phyloP scores from a whole-genome alignment of 2,888 invertebrate genomes.

The Monoplex corrugatus region DNA sequence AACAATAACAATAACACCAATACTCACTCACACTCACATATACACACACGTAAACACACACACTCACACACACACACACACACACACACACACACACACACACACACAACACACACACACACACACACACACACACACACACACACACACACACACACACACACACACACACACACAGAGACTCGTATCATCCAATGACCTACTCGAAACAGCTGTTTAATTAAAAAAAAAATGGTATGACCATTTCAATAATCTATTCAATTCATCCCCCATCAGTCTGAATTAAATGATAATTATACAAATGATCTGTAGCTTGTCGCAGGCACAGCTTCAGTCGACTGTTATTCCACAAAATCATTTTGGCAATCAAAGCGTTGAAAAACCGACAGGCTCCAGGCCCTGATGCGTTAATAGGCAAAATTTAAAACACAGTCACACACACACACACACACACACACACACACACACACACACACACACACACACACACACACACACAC shows the following conservation, averaged over 20 bases:
- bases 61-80: not conserved
- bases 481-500: not conserved
- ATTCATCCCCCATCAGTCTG: too few species aligned
- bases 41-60: not conserved
- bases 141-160: conserved; percentile 19
- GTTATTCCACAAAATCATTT: too few species aligned
- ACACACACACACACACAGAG: not conserved
- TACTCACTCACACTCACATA: too few species aligned
- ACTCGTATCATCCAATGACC: too few species aligned
- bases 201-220: too few species aligned
- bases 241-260: too few species aligned
- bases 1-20: too few species aligned
- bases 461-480: not conserved
- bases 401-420: not conserved
- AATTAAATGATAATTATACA: too few species aligned
- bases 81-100: not conserved
- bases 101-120: not conserved
- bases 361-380: not conserved
- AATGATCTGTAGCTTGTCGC: too few species aligned
- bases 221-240: too few species aligned
- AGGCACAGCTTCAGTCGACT: too few species aligned
- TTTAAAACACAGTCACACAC: too few species aligned
- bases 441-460: not conserved
- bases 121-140: not conserved
- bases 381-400: not conserved